Evolutionary conservation across 2,888 invertebrate genomes (phyloP), one percentile per base, ranked within the genome.

Genomic region (Hemaris fuciformis): DNA sequence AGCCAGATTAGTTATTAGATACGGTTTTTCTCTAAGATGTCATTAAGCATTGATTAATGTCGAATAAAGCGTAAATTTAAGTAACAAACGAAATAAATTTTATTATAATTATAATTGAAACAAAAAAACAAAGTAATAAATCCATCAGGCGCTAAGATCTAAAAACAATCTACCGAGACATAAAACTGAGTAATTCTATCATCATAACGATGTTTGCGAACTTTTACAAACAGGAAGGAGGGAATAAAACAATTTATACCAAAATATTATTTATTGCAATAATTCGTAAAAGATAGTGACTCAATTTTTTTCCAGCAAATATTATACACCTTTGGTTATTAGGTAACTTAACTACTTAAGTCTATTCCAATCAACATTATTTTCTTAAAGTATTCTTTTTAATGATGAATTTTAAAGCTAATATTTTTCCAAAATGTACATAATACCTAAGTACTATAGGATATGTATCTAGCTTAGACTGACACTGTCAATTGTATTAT

Each of bases 311-410:
- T 75, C 74, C 75, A 79, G 64, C 72, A 64, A 72, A 73, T 78
- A 79, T n/a, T 81, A 77, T 80, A 87, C 73, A 87, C 82, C 89
- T 91, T 91, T 91, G 91, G 91, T 89, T 89, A 87, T 83, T 84
- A 87, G 90, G 90, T 90, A 90, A 90, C 89, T 82, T 77, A 71
- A 74, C 80, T 83, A 79, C 63, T 64, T 65, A 68, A 25, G 15
- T 10, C 31, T 53, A 53, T 38, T 27, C 27, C 27, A 31, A 53
- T 31, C 27, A 27, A 53, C 10, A 7, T 15, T 27, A 53, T 5
- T 31, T 53, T n/a, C 20, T 8, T 31, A 53, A n/a, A 1, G 10
- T 10, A 53, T 31, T 53, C 27, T 53, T 13, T 46, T 46, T 18
- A 27, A 27, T 25, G 5, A 27, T 8, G 15, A 8, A 53, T 8